Conservation (phyloP, 2,113 vertebrate species). For the Neogobius melanostomus region DNA sequence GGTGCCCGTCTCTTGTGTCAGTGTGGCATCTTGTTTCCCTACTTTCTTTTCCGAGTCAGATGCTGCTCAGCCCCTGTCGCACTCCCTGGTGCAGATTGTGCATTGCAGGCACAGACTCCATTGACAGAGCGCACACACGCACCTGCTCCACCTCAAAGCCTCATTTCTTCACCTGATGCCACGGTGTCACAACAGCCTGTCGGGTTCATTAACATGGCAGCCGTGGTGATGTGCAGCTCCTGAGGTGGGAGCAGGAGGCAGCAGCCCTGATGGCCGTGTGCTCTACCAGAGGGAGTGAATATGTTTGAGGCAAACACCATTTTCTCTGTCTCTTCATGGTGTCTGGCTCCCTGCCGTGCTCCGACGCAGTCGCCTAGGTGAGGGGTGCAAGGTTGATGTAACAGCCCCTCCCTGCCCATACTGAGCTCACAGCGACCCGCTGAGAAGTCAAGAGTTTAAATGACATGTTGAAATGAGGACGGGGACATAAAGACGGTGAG, state of each 20-base stretch:
- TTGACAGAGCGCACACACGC: slow-evolving; percentile 24
- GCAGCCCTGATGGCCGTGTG: slow-evolving; percentile 42
- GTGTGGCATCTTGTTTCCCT: slow-evolving; percentile 82
- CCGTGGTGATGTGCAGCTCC: slow-evolving; percentile 63
- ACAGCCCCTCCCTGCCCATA: slow-evolving; percentile 58
- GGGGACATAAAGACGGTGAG: slow-evolving; percentile 56
- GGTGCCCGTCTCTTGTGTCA: slow-evolving; percentile 86
- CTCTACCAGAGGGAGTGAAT: slow-evolving; percentile 34
- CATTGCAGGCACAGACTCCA: slow-evolving; percentile 35
- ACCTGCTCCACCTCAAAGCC: slow-evolving; percentile 70
- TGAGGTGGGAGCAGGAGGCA: slow-evolving; percentile 65
- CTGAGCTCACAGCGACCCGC: slow-evolving; percentile 46
- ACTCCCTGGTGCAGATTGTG: slow-evolving; percentile 54
- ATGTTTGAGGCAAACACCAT: slow-evolving; percentile 40
- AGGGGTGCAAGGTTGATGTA: slow-evolving; percentile 53
- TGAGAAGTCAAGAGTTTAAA: slow-evolving; percentile 73
- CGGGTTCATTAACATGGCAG: slow-evolving; percentile 76
- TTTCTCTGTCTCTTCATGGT: slow-evolving; percentile 31
- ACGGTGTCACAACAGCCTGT: slow-evolving; percentile 77
- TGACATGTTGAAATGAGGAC: slow-evolving; percentile 70
- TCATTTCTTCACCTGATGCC: slow-evolving; percentile 79
- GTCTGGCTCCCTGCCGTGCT: slow-evolving; percentile 38
- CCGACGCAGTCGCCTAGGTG: slow-evolving; percentile 47
- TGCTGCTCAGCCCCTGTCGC: slow-evolving; percentile 60
- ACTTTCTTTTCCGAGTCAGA: slow-evolving; percentile 71